A percentile compares a stretch with the other conserved stretches of the same genome.
Conservation (phyloP, 2,888 invertebrate genomes). For the Laothoe populi region DNA sequence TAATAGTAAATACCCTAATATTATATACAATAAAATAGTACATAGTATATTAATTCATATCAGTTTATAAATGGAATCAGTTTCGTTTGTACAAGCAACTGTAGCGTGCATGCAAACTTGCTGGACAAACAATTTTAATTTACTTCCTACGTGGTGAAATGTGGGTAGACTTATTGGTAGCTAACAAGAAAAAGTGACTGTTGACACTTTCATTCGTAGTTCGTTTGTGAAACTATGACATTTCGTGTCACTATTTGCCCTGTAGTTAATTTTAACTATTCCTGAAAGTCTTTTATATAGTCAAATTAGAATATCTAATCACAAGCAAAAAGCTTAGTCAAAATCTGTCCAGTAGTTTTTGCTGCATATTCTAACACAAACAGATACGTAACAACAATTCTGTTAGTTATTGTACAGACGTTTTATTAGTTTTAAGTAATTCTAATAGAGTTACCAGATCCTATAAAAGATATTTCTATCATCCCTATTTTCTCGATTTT, state of each 20-base stretch:
- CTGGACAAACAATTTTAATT: constrained; percentile 25
- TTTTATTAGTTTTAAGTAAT: neutral
- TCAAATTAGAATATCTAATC: no score
- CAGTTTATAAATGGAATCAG: neutral
- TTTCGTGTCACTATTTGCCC: no score
- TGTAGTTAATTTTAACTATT: no score
- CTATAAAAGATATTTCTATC: no score
- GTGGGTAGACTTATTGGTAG: neutral
- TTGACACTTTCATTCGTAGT: constrained; percentile 6
- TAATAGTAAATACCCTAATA: no score
- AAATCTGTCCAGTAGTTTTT: no score
- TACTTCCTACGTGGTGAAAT: constrained; percentile 1
- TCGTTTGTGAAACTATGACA: neutral
- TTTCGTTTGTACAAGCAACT: constrained; percentile 12
- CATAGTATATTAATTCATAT: neutral
- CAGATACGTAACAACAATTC: no score
- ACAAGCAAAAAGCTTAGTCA: no score
- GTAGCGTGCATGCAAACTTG: neutral
- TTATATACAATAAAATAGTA: neutral
- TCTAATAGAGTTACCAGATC: no score
- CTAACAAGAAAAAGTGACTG: constrained; percentile 11
- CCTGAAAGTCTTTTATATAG: no score
- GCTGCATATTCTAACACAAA: no score
- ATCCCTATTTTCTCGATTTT: no score
- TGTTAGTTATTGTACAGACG: neutral